These are phyloP conservation scores for Hypsopygia costalis DNA, from an alignment of 2,888 invertebrate genomes.

Conservation along the genomic window DNA sequence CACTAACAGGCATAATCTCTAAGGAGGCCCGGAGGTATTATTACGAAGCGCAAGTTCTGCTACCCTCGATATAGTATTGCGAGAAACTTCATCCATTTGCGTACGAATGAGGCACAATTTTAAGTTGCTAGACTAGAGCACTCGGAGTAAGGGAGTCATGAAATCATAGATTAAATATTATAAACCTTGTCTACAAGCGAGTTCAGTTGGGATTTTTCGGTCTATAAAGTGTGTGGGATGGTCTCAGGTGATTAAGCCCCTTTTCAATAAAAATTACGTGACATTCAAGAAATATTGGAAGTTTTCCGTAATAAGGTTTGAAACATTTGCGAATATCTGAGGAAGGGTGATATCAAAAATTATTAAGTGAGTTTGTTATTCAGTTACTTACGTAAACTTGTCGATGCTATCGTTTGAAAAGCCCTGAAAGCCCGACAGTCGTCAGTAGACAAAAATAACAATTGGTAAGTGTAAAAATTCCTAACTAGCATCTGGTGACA, in stretches of 20 bases:
- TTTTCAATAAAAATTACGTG: not conserved
- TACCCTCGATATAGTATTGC: slow-evolving; percentile 34
- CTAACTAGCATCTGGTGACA: too few species aligned
- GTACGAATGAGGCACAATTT: slow-evolving; percentile 36
- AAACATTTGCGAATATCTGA: too few species aligned
- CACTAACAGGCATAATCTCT: slow-evolving; percentile 41
- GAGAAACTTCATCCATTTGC: slow-evolving; percentile 43
- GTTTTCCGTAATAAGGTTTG: too few species aligned
- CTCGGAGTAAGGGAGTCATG: slow-evolving; percentile 21
- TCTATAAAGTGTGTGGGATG: not conserved
- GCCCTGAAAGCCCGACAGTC: too few species aligned
- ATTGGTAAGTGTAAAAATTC: too few species aligned
- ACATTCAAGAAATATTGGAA: not conserved
- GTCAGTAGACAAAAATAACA: too few species aligned
- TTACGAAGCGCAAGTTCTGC: slow-evolving; percentile 36
- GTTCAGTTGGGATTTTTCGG: not conserved
- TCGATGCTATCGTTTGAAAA: too few species aligned
- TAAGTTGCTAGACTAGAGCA: slow-evolving; percentile 25
- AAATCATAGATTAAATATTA: slow-evolving; percentile 5
- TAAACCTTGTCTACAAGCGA: not conserved
- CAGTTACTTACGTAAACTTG: too few species aligned
- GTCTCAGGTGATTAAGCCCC: not conserved
- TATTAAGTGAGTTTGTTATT: too few species aligned
- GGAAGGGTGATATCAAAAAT: too few species aligned
- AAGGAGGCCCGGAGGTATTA: slow-evolving; percentile 43